phyloP scores from a whole-genome alignment of 2,888 invertebrate species.

The Apotomis capreana region DNA sequence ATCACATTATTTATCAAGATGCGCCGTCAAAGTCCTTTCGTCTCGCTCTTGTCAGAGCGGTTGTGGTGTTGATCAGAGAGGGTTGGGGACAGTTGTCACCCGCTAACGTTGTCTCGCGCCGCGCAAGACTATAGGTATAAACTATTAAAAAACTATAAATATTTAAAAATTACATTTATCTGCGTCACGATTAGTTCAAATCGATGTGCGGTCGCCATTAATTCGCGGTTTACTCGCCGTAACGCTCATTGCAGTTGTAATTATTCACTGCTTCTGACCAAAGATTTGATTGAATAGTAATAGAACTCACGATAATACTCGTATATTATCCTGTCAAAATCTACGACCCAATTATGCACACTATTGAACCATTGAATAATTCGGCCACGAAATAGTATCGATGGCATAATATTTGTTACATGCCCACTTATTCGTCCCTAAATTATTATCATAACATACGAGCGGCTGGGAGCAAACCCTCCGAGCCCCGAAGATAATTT shows the following conservation, averaged over 20 bases:
- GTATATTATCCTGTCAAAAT: background rate
- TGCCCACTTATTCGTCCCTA: conserved; percentile 35
- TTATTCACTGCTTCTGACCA: background rate
- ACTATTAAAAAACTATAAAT: too few species aligned
- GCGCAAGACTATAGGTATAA: too few species aligned
- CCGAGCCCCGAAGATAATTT: conserved; percentile 68
- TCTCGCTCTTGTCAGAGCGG: too few species aligned
- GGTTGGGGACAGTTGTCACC: too few species aligned
- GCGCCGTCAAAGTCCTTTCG: too few species aligned
- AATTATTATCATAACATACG: conserved; percentile 53
- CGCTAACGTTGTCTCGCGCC: too few species aligned
- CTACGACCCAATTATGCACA: background rate
- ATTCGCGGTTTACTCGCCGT: background rate
- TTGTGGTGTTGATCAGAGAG: too few species aligned
- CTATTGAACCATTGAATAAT: conserved; percentile 1
- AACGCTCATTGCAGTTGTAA: background rate
- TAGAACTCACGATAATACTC: background rate
- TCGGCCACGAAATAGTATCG: conserved; percentile 18
- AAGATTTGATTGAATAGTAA: background rate
- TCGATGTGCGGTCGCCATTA: conserved; percentile 10
- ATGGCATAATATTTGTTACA: conserved; percentile 35
- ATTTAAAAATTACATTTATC: too few species aligned
- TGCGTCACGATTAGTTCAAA: background rate
- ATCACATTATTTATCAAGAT: too few species aligned
- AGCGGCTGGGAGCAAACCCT: conserved; percentile 53